phyloP scores from a whole-genome alignment of 2,797 vertebrate genomes.

The Eutrigla gurnardus region DNA sequence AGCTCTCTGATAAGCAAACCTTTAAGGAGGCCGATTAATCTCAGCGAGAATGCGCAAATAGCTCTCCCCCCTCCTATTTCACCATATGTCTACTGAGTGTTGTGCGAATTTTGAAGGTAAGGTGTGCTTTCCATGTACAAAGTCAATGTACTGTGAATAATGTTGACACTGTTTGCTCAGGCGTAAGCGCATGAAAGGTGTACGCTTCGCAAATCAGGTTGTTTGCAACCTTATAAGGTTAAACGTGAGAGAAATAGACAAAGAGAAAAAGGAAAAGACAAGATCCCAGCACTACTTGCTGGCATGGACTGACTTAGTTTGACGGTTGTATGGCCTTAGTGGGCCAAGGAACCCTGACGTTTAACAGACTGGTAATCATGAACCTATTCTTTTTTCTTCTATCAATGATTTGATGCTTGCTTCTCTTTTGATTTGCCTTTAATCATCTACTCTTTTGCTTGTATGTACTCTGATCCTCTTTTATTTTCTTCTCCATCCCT shows the following conservation, averaged over 20 bases:
- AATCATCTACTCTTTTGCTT: constrained; percentile 73
- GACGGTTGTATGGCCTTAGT: constrained; percentile 42
- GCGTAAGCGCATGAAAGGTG: neutral
- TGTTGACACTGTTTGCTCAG: constrained; percentile 16
- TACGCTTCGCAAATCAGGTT: neutral
- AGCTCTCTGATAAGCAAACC: constrained; percentile 24
- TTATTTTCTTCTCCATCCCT: constrained; percentile 60
- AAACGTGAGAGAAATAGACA: constrained; percentile 1
- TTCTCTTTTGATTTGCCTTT: constrained; percentile 77
- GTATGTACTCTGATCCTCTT: constrained; percentile 60
- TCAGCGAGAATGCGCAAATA: neutral
- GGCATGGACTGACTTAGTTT: constrained; percentile 39
- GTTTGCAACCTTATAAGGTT: neutral
- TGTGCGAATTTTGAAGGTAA: neutral
- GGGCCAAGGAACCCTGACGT: constrained; percentile 24
- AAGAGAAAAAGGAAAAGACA: constrained; percentile 1
- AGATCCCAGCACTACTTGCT: constrained; percentile 15
- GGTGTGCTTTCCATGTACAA: neutral
- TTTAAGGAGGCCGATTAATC: constrained; percentile 12
- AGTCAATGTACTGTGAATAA: neutral
- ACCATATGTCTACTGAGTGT: neutral
- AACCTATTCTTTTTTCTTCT: constrained; percentile 63
- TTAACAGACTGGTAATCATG: constrained; percentile 52
- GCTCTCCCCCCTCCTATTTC: neutral
- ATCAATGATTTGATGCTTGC: constrained; percentile 69